Evolutionary conservation across 2,797 vertebrate species (phyloP).

Genomic region (Myotis planiceps): DNA sequence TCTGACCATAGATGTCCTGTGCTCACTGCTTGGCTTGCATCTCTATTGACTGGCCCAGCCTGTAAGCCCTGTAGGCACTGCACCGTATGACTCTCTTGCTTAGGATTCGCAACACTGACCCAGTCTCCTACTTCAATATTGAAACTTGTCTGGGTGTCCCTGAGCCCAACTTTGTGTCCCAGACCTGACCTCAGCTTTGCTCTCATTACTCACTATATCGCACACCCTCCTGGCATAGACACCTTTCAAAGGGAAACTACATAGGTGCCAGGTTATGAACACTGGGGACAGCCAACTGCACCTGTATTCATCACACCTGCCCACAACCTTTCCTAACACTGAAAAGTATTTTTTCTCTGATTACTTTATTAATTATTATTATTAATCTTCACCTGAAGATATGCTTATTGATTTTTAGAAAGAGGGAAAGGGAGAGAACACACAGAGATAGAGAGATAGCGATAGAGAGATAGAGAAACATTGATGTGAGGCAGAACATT

Average conservation of each 20-base stretch:
- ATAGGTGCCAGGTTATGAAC: neutral
- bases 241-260: neutral
- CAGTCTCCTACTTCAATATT: neutral
- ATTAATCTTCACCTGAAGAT: neutral
- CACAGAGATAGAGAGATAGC: neutral
- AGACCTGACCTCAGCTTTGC: neutral
- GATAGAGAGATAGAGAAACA: neutral
- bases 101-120: neutral
- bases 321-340: neutral
- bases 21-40: neutral
- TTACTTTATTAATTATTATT: neutral
- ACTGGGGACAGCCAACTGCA: neutral
- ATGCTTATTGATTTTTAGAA: neutral
- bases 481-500: neutral
- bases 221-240: neutral
- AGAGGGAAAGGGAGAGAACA: neutral
- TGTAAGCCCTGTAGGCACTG: accelerated
- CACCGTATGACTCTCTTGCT: neutral
- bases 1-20: neutral
- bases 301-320: neutral
- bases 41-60: neutral
- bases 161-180: neutral
- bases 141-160: neutral
- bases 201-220: neutral
- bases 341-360: neutral